Percentiles rank a stretch among this genome's conserved stretches.
Evolutionary conservation across 2,113 vertebrate genomes (phyloP).

Genomic region (Oostethus manadensis): DNA sequence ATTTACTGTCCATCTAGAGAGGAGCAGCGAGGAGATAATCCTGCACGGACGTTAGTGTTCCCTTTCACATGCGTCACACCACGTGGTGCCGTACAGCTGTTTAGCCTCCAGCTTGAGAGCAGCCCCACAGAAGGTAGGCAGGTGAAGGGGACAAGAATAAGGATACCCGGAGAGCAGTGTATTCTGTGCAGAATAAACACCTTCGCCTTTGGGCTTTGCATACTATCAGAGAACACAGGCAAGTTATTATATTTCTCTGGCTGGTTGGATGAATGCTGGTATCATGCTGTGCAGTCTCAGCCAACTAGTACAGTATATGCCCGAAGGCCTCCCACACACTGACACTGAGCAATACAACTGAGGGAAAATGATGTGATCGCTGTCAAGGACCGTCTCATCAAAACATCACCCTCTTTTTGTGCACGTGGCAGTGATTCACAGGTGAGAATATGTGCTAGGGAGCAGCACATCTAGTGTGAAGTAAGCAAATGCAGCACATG

Average conservation of each 20-base stretch:
- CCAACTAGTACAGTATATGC: constrained; percentile 13
- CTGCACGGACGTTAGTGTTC: constrained; percentile 24
- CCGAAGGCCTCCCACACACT: constrained; percentile 41
- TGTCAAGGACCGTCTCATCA: constrained; percentile 16
- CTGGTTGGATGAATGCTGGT: constrained; percentile 24
- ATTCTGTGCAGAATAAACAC: constrained; percentile 8
- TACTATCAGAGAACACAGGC: constrained; percentile 14
- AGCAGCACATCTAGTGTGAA: constrained; percentile 25
- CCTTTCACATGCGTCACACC: constrained; percentile 21
- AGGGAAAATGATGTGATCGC: constrained; percentile 36
- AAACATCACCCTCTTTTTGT: not conserved
- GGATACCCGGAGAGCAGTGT: not conserved
- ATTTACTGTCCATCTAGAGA: constrained; percentile 9
- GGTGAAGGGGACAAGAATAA: constrained; percentile 1
- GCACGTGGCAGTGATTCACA: constrained; percentile 7
- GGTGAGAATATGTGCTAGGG: constrained; percentile 13
- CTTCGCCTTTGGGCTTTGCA: constrained; percentile 20
- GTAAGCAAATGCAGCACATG: constrained; percentile 3
- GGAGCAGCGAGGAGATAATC: constrained; percentile 14
- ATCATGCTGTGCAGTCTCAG: constrained; percentile 10
- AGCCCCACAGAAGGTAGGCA: constrained; percentile 28
- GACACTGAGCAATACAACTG: constrained; percentile 42
- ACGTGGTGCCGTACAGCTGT: constrained; percentile 34
- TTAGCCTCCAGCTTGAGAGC: constrained; percentile 24
- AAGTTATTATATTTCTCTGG: constrained; percentile 11